These are phyloP conservation scores for Eulacestoma nigropectus DNA, from an alignment of 2,113 vertebrate species.

Conservation along the genomic window DNA sequence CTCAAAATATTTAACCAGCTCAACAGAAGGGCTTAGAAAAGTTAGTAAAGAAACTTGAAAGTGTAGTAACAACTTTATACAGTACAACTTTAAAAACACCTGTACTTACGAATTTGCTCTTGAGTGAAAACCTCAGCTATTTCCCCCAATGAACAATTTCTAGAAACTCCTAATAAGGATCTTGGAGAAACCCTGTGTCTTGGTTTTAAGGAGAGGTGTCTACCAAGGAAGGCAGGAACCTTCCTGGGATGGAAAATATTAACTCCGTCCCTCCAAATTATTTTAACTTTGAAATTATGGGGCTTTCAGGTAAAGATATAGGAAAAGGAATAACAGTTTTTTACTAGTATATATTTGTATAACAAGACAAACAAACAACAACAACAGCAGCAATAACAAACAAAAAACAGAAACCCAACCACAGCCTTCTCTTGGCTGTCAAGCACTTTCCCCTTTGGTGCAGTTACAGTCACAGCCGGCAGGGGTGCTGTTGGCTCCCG, in stretches of 20 bases:
- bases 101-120: neutral
- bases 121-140: neutral
- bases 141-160: neutral
- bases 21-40: neutral
- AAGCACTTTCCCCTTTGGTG: fast-evolving
- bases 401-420: neutral
- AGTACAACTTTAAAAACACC: neutral
- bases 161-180: neutral
- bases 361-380: neutral
- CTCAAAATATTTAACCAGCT: neutral
- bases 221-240: neutral
- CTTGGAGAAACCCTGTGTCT: neutral
- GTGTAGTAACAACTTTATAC: neutral
- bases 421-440: neutral
- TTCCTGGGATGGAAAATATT: neutral
- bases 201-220: neutral
- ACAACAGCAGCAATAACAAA: fast-evolving
- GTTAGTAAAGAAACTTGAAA: neutral
- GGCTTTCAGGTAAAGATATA: neutral
- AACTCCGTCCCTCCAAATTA: neutral
- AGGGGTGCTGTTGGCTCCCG: neutral
- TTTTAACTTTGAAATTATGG: neutral
- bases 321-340: neutral
- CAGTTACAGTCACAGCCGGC: fast-evolving
- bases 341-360: neutral